These are phyloP conservation scores for Pseudonaja textilis DNA, from an alignment of 2,113 vertebrate genomes.

Conservation along the genomic window DNA sequence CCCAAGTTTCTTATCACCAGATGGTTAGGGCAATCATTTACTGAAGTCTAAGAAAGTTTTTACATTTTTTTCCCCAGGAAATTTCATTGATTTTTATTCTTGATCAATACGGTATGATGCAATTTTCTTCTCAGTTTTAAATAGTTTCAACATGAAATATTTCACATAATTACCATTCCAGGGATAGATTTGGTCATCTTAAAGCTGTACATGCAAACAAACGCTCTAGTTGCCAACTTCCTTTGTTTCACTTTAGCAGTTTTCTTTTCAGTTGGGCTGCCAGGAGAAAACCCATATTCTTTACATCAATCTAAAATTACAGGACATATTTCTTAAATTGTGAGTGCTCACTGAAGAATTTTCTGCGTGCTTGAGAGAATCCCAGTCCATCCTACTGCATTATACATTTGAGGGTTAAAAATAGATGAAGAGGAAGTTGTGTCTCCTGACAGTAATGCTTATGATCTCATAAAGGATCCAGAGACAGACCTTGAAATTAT, in stretches of 20 bases:
- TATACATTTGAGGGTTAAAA: neutral
- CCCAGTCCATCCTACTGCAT: neutral
- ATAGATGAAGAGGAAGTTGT: neutral
- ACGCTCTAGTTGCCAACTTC: neutral
- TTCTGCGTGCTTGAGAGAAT: neutral
- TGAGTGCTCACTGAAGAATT: neutral
- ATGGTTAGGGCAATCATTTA: neutral
- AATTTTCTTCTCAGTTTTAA: neutral
- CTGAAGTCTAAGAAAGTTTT: fast-evolving
- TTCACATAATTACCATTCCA: neutral
- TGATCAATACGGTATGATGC: neutral
- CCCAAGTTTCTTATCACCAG: conserved; percentile 23
- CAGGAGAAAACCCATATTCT: neutral
- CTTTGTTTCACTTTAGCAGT: neutral
- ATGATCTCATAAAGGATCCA: neutral
- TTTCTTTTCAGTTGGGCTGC: neutral
- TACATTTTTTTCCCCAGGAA: neutral
- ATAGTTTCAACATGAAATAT: neutral
- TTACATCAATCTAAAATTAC: neutral
- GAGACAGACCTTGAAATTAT: neutral
- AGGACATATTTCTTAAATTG: neutral
- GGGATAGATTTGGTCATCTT: neutral
- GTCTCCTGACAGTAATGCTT: neutral
- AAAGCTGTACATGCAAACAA: neutral
- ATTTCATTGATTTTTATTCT: fast-evolving